These are phyloP conservation scores for Callipepla californica DNA, from an alignment of 2,113 vertebrate genomes.

Conservation along the genomic window DNA sequence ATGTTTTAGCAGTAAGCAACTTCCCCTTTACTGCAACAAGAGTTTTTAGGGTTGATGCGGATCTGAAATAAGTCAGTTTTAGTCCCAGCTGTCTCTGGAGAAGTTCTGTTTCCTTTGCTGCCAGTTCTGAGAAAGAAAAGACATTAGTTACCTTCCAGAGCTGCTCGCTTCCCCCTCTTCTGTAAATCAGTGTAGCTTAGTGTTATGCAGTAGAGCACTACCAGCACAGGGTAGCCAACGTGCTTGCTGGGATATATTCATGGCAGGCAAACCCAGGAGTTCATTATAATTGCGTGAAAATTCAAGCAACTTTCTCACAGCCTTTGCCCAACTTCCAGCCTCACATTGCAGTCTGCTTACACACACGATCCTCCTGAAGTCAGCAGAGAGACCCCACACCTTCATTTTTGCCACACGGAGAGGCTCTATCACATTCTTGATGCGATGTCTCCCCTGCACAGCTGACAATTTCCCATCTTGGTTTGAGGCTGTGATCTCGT, in stretches of 20 bases:
- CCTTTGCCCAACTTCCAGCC: background rate
- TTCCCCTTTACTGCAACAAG: background rate
- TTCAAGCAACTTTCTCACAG: background rate
- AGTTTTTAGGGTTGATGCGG: background rate
- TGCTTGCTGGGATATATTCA: background rate
- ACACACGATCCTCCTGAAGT: background rate
- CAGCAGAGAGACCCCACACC: background rate
- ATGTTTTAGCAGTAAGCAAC: background rate
- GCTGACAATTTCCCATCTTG: background rate
- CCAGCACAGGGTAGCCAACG: fast-evolving
- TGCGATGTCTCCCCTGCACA: fast-evolving
- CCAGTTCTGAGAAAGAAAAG: background rate
- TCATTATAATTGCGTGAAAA: background rate
- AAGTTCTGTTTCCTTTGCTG: background rate
- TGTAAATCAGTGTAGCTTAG: background rate
- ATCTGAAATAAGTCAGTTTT: background rate
- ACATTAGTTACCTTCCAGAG: background rate
- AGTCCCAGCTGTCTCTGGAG: background rate
- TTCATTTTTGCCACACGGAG: background rate
- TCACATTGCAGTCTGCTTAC: background rate
- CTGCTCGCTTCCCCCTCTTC: background rate
- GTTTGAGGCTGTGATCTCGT: background rate
- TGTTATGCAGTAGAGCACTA: background rate
- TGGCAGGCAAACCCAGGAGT: background rate
- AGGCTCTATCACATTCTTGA: background rate